These are phyloP conservation scores for Timandra comae DNA, from an alignment of 2,888 invertebrate genomes.

Conservation along the genomic window DNA sequence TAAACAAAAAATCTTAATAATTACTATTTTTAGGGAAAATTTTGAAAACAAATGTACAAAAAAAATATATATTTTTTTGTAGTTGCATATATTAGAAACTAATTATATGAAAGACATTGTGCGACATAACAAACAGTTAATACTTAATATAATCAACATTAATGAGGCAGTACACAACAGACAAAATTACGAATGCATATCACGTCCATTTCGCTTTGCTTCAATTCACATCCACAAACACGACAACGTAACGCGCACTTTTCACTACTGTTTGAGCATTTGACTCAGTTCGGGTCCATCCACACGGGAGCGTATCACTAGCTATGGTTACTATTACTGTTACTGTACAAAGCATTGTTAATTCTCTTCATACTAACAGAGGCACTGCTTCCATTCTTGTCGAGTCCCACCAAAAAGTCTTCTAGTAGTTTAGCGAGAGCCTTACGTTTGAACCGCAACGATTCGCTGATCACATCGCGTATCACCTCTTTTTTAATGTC, in stretches of 20 bases:
- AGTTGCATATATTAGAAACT: too few species aligned
- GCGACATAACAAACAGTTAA: too few species aligned
- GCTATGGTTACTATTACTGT: constrained; percentile 54
- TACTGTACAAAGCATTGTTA: constrained; percentile 50
- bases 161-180: too few species aligned
- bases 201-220: constrained; percentile 12
- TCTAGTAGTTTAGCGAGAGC: constrained; percentile 81
- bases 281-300: constrained; percentile 17
- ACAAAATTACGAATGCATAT: constrained; percentile 3
- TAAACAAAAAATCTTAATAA: too few species aligned
- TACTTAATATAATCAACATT: too few species aligned
- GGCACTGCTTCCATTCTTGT: constrained; percentile 70
- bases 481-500: constrained; percentile 83
- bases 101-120: too few species aligned
- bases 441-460: constrained; percentile 86
- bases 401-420: constrained; percentile 76
- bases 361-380: constrained; percentile 52
- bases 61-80: too few species aligned
- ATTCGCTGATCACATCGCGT: constrained; percentile 84
- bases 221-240: constrained; percentile 5
- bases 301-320: constrained; percentile 42
- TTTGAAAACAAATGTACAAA: too few species aligned
- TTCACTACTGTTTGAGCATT: constrained; percentile 1
- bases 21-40: too few species aligned
- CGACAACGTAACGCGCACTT: constrained; percentile 1